Conservation (phyloP, 2,113 vertebrate genomes). For the Hucho hucho region DNA sequence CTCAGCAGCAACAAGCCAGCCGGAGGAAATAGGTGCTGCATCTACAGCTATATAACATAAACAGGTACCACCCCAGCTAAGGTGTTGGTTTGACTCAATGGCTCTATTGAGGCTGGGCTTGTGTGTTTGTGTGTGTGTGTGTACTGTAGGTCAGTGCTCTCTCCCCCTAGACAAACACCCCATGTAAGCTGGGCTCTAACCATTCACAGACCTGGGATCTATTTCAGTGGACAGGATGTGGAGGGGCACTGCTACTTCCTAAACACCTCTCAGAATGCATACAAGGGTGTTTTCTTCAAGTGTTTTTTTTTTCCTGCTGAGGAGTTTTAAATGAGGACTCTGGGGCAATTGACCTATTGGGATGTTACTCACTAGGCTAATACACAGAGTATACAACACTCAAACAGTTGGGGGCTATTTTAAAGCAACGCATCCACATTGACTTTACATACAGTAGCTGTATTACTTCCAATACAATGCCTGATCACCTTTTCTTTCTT, state of each 20-base stretch:
- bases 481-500: too few species aligned
- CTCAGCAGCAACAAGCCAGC: neutral
- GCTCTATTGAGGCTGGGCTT: slow-evolving; percentile 40
- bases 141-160: neutral
- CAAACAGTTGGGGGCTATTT: too few species aligned
- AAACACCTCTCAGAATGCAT: slow-evolving; percentile 21
- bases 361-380: too few species aligned
- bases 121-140: too few species aligned
- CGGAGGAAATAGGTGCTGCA: slow-evolving; percentile 21
- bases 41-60: slow-evolving; percentile 29
- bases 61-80: slow-evolving; percentile 33
- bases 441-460: too few species aligned
- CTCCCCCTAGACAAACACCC: slow-evolving; percentile 28
- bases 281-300: slow-evolving; percentile 20
- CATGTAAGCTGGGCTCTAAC: neutral
- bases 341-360: neutral
- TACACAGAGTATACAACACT: too few species aligned
- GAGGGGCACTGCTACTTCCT: slow-evolving; percentile 32
- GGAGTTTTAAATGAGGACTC: neutral
- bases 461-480: too few species aligned
- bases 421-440: too few species aligned
- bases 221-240: slow-evolving; percentile 40
- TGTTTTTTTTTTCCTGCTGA: too few species aligned
- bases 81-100: slow-evolving; percentile 45
- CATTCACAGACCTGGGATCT: slow-evolving; percentile 27